phyloP scores from a whole-genome alignment of 2,888 invertebrate genomes.

The Notodromas monacha region DNA sequence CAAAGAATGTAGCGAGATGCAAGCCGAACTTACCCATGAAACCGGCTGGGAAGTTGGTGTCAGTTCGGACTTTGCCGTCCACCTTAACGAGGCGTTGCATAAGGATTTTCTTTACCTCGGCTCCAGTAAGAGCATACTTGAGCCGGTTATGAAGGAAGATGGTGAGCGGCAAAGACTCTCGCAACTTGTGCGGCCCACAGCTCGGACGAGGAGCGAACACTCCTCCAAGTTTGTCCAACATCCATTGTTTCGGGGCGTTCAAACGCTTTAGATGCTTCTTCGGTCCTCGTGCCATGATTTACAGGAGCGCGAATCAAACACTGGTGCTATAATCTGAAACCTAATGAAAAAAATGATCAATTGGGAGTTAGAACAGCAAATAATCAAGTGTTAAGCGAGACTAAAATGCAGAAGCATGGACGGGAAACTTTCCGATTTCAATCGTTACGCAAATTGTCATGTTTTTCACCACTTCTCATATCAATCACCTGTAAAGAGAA shows the following conservation, averaged over 20 bases:
- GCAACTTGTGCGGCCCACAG: conserved; percentile 83
- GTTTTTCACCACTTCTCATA: too few species aligned
- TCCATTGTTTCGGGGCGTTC: conserved; percentile 98
- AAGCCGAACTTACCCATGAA: conserved; percentile 59
- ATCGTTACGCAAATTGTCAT: too few species aligned
- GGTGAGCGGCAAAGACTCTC: conserved; percentile 81
- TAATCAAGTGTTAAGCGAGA: too few species aligned
- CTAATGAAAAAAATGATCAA: too few species aligned
- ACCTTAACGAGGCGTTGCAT: conserved; percentile 94
- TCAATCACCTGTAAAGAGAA: too few species aligned
- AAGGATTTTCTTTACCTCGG: conserved; percentile 86
- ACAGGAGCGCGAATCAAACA: too few species aligned
- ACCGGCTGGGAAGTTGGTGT: conserved; percentile 84
- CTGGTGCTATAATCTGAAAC: too few species aligned
- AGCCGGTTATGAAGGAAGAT: conserved; percentile 87
- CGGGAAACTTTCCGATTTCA: too few species aligned
- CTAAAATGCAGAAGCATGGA: too few species aligned
- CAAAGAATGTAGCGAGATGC: background rate
- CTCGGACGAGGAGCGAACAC: conserved; percentile 90
- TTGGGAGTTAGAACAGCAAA: too few species aligned
- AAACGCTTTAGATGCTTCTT: conserved; percentile 98
- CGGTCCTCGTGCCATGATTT: conserved; percentile 95
- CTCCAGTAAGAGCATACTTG: conserved; percentile 85
- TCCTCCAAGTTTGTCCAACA: conserved; percentile 96
- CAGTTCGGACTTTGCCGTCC: conserved; percentile 89